phyloP scores from a whole-genome alignment of 2,888 invertebrate species.

The Eledone cirrhosa region DNA sequence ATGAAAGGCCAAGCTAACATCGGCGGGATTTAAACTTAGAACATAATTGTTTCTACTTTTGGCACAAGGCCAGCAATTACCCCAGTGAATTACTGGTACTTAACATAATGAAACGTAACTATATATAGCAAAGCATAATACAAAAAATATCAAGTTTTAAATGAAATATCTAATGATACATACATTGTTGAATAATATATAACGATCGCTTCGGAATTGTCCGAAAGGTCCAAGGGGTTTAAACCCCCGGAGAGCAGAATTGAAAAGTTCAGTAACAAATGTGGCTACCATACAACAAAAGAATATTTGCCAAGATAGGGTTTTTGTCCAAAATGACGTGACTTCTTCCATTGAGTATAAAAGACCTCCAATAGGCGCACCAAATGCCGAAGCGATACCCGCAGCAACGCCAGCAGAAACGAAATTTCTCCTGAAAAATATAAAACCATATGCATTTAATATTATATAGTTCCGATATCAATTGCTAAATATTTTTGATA shows the following conservation, averaged over 20 bases:
- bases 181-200: constrained; percentile 62
- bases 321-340: constrained; percentile 68
- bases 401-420: constrained; percentile 67
- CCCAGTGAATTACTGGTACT: no score
- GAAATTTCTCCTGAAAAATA: constrained; percentile 60
- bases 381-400: constrained; percentile 68
- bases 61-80: no score
- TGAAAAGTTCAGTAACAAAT: constrained; percentile 65
- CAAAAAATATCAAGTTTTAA: background rate
- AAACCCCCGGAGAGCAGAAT: constrained; percentile 63
- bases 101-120: no score
- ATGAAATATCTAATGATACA: constrained; percentile 5
- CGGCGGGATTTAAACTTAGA: no score
- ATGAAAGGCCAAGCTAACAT: no score
- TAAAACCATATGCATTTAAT: no score
- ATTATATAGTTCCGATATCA: no score
- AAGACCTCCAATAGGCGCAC: constrained; percentile 68
- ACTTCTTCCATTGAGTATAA: constrained; percentile 69
- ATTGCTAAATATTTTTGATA: no score
- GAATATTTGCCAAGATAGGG: constrained; percentile 68
- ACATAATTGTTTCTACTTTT: no score
- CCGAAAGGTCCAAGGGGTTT: constrained; percentile 61
- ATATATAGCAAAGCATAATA: background rate
- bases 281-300: constrained; percentile 68
- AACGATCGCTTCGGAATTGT: constrained; percentile 63